A percentile compares a stretch with the other conserved stretches of the same genome.
These are phyloP conservation scores for Holocentrus rufus DNA, from an alignment of 2,797 vertebrate genomes.

Conservation along the genomic window DNA sequence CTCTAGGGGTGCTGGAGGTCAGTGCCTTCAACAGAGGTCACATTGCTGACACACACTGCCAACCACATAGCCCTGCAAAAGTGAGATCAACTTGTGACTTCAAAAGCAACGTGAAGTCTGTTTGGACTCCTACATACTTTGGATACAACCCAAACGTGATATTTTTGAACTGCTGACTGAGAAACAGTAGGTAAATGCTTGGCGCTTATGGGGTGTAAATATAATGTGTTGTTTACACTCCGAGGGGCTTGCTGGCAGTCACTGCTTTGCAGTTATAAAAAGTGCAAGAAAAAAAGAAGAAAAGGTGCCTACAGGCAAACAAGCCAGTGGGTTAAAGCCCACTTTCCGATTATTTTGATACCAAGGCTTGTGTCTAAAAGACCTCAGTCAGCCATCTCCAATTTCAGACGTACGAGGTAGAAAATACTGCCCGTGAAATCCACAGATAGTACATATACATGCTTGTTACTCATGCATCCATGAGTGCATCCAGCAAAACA, in stretches of 20 bases:
- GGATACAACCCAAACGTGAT: slow-evolving; percentile 34
- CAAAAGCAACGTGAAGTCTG: not conserved
- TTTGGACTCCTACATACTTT: not conserved
- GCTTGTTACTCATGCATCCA: slow-evolving; percentile 9
- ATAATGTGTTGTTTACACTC: slow-evolving; percentile 38
- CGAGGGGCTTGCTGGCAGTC: slow-evolving; percentile 3
- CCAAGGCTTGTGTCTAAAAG: slow-evolving; percentile 6
- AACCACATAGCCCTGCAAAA: not conserved
- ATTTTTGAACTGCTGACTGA: slow-evolving; percentile 37
- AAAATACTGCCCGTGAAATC: not conserved
- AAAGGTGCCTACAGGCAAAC: not conserved
- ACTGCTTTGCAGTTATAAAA: slow-evolving; percentile 2
- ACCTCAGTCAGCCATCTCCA: slow-evolving; percentile 1
- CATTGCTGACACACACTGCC: not conserved
- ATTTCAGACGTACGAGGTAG: not conserved
- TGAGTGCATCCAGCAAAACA: slow-evolving; percentile 10
- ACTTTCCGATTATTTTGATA: not conserved
- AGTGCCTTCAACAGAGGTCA: slow-evolving; percentile 16
- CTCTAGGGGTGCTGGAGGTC: slow-evolving; percentile 24
- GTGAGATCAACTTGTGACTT: slow-evolving; percentile 7
- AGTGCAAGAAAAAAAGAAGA: slow-evolving; percentile 15
- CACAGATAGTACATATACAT: not conserved
- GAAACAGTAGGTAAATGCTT: slow-evolving; percentile 20
- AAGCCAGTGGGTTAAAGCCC: not conserved
- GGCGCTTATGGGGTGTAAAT: slow-evolving; percentile 17